Evolutionary conservation across 1,140 invertebrate genomes (phyloP), one percentile per base, ranked within the genome.

Genomic region (Harlomillsia oculata): DNA sequence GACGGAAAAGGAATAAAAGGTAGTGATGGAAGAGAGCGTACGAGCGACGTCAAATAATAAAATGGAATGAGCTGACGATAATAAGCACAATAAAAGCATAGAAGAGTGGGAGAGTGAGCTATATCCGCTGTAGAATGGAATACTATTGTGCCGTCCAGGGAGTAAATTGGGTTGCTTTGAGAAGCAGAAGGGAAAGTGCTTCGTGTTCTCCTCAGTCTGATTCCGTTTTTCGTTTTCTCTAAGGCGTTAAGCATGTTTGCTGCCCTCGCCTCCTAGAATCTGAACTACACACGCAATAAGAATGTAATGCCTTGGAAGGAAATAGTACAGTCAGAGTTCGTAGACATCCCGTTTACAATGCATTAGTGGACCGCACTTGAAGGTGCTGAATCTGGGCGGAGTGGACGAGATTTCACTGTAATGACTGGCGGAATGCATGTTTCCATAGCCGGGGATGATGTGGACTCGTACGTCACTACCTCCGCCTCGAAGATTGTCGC

Each of bases 401-500:
- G 53, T 36, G 3, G 53, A 20, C 5, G 51, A 23, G 6, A 59
- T 48, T 43, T 60, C 68, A 29, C 69, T 65, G 23, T 69, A 63
- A 55, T 76, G 76, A 3, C 80, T 78, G 62, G 77, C 80, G 28
- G 79, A 78, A 67, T 85, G 81, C 72, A 82, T 80, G 67, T 82
- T 81, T n/a, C n/a, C n/a, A 65, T 81, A 80, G 2, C 80, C 79
- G 1, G 80, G 84, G 66, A 88, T 84, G 29, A 88, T 85, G 67
- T 87, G 85, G 2, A 87, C 83, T 18, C 84, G 69, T 2, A 85
- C 80, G 45, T 86, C 82, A 2, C 78, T 76, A 0, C 78, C 67
- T 5, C 73, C 68, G n/a, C 44, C 48, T 39, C 61, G 40, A 28
- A 69, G 62, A 21, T 78, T 78, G n/a, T 75, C 72, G 25, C 81